Evolutionary conservation across 2,113 vertebrate species (phyloP), one percentile per base, ranked within the genome.

Genomic region (Loxodonta africana): DNA sequence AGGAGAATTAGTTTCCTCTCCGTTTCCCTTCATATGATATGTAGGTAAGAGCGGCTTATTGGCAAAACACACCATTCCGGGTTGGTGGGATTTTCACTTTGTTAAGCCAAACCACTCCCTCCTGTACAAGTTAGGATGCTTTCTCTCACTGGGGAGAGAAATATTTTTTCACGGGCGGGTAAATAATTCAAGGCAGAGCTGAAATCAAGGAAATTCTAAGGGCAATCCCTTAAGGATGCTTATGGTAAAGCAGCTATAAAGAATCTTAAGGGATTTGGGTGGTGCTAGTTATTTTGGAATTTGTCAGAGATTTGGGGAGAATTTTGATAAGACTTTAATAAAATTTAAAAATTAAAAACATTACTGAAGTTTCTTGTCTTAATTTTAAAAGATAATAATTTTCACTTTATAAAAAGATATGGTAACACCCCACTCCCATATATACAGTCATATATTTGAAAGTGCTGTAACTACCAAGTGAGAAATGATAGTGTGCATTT

Each of bases 301-400:
- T 48, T 15, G 10, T 48, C 25, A 89, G 37, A 77, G 60, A 89
- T 53, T 74, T 95, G 30, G 60, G 18, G 12, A 57, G 5, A 0
- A 3, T 86, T 83, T 83, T 46, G 23, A 57, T 41, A 10, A 41
- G 9, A 92, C 48, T 69, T 69, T 69, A n/a, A 6, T 69, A n/a
- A 33, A 3, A 69, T 3, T 69, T 12, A 69, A n/a, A 12, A 12
- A 69, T 69, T 69, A 71, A 71, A 67, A 67, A n/a, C 33, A 71
- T 37, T 71, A 37, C 33, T 71, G 33, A 71, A 71, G 33, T 2
- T 48, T 91, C 10, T n/a, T 90, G 1, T 87, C 33, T 95, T 57
- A 78, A 81, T 77, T 89, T 90, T 67, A 74, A 73, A 51, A 60
- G 12, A n/a, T 23, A 96, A 25, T 41, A 26, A 96, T 81, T 90